A percentile compares a stretch with the other conserved stretches of the same genome.
phyloP scores from a whole-genome alignment of 1,140 invertebrate species.

The Bombus huntii region DNA sequence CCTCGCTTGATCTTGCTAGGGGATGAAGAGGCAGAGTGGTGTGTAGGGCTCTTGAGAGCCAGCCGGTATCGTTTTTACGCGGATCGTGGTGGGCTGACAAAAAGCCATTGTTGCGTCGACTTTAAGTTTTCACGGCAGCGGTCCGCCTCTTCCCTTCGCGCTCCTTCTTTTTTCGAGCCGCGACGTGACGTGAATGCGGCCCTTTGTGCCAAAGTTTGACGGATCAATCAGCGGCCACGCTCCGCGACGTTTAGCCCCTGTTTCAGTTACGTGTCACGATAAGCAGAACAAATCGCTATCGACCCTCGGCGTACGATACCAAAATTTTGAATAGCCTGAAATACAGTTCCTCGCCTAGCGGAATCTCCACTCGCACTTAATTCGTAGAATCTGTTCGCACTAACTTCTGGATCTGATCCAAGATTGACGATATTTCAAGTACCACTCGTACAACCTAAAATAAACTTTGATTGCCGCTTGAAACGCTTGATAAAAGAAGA shows the following conservation, averaged over 20 bases:
- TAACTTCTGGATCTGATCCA: too few relatives aligned
- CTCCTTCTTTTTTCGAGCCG: constrained; percentile 1
- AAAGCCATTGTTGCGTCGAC: constrained; percentile 72
- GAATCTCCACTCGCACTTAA: too few relatives aligned
- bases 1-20: constrained; percentile 15
- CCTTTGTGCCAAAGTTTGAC: constrained; percentile 56
- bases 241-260: constrained; percentile 18
- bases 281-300: constrained; percentile 34
- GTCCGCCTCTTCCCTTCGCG: not conserved
- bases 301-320: not conserved
- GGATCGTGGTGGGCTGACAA: constrained; percentile 61
- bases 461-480: too few relatives aligned
- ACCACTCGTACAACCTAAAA: too few relatives aligned
- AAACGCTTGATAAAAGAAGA: too few relatives aligned
- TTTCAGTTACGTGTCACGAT: constrained; percentile 6
- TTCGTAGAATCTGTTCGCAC: too few relatives aligned
- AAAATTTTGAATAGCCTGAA: not conserved
- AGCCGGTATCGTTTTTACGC: constrained; percentile 21
- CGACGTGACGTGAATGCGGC: constrained; percentile 54
- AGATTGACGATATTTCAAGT: too few relatives aligned
- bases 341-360: not conserved
- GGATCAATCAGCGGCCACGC: constrained; percentile 12
- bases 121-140: constrained; percentile 70
- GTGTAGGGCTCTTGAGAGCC: constrained; percentile 62
- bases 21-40: constrained; percentile 50